Evolutionary conservation across 2,888 invertebrate species (phyloP).

Genomic region (Lasioglossum lativentre): DNA sequence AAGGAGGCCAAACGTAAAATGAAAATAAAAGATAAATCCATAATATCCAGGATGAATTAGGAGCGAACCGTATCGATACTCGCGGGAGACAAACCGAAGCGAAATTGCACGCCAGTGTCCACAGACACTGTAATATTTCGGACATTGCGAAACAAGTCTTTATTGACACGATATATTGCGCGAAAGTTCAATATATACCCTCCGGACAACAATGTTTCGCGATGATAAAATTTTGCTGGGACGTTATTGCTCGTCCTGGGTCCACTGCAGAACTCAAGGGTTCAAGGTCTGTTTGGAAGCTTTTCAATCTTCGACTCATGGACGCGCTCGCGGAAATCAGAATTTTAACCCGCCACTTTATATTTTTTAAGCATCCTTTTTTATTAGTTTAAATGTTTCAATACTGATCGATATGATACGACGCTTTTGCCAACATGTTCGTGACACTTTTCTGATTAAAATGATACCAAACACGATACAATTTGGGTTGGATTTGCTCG

Average conservation of each 20-base stretch:
- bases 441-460: not conserved
- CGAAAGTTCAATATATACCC: not conserved
- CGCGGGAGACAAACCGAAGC: not conserved
- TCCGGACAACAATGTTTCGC: not conserved
- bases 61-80: not conserved
- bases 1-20: not conserved
- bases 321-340: not conserved
- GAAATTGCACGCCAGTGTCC: not conserved
- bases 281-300: not conserved
- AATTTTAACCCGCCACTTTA: not conserved
- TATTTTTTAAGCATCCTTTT: not conserved
- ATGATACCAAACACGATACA: too few relatives aligned
- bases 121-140: not conserved
- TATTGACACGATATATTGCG: not conserved
- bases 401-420: too few relatives aligned
- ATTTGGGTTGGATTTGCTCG: too few relatives aligned
- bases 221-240: not conserved
- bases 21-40: not conserved
- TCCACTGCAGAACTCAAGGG: not conserved
- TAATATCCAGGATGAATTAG: not conserved
- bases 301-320: not conserved
- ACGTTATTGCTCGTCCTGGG: not conserved
- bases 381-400: not conserved
- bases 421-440: not conserved
- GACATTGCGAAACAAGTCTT: not conserved